A percentile compares a stretch with the other conserved stretches of the same genome.
These are phyloP conservation scores for Chamaetylas fuelleborni DNA, from an alignment of 2,113 vertebrate genomes.

Conservation along the genomic window DNA sequence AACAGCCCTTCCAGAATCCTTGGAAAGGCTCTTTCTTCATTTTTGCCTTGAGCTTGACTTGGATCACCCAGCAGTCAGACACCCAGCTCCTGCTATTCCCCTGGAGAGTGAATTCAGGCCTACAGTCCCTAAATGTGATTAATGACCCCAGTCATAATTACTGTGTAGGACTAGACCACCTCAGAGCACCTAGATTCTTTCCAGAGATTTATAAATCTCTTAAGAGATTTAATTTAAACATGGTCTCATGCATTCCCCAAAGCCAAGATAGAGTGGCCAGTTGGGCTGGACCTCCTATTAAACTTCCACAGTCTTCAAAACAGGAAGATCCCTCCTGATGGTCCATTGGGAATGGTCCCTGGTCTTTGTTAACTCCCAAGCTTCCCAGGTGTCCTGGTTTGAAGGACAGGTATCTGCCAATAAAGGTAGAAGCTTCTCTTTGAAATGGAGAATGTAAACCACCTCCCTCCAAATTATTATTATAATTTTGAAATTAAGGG, in stretches of 20 bases:
- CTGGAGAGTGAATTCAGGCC: background rate
- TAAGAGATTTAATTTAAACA: background rate
- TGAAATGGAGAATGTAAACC: no score
- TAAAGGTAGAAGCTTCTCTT: no score
- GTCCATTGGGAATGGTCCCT: background rate
- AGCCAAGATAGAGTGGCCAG: background rate
- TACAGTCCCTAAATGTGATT: background rate
- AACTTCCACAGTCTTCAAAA: background rate
- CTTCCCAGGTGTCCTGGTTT: background rate
- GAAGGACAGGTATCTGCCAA: no score
- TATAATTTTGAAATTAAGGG: no score
- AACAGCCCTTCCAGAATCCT: background rate
- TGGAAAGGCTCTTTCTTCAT: background rate
- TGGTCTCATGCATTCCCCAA: accelerated
- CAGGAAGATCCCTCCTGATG: background rate
- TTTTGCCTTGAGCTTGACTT: background rate
- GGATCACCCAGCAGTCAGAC: background rate
- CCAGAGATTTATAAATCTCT: background rate
- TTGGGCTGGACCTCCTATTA: background rate
- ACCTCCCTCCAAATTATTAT: no score
- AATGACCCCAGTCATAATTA: background rate
- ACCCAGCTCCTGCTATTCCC: background rate
- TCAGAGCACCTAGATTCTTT: background rate
- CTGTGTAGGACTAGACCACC: background rate
- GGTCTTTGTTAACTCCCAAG: background rate